Percentiles rank a stretch among this genome's conserved stretches.
phyloP scores from a whole-genome alignment of 2,113 vertebrate species.

The Mustelus asterias region DNA sequence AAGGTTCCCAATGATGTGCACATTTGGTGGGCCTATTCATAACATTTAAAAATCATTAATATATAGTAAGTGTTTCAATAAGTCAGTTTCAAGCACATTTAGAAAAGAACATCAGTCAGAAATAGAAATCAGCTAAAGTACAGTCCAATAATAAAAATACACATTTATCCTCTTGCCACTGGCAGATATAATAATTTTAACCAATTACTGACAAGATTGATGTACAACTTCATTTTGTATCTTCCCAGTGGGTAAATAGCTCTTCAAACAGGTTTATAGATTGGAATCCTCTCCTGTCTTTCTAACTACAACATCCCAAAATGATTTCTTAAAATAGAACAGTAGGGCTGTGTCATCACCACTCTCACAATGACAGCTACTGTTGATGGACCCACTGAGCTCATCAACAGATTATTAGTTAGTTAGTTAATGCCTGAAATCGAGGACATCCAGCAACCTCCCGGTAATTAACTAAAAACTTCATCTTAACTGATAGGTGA shows the following conservation, averaged over 20 bases:
- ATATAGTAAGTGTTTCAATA: background rate
- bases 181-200: background rate
- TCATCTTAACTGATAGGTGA: background rate
- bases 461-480: background rate
- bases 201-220: background rate
- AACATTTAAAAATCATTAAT: background rate
- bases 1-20: constrained; percentile 94
- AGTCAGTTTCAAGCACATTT: background rate
- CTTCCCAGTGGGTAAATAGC: background rate
- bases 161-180: background rate
- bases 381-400: background rate
- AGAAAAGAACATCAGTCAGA: background rate
- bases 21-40: constrained; percentile 74
- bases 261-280: background rate
- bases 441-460: background rate
- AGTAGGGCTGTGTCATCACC: background rate
- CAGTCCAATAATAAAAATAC: background rate
- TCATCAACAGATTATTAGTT: background rate
- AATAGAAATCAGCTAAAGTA: background rate
- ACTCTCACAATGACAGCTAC: background rate
- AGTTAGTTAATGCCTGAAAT: background rate
- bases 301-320: background rate
- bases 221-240: background rate
- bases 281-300: background rate
- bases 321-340: background rate